Evolutionary conservation across 2,797 vertebrate genomes (phyloP), one percentile per base, ranked within the genome.

Genomic region (Gambusia yucatana): DNA sequence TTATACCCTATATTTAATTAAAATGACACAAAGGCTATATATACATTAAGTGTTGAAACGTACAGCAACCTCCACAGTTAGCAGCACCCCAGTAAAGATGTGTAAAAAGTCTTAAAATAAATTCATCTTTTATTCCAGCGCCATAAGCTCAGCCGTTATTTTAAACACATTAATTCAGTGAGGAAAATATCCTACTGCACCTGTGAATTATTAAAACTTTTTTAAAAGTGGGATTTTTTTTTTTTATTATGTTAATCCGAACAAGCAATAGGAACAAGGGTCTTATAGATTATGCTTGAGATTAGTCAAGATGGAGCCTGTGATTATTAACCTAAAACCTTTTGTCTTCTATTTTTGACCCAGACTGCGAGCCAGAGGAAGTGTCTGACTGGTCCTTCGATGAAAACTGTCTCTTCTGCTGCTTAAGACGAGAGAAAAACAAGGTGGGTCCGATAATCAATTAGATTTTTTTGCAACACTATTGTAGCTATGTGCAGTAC

Each of bases 381-480:
- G 95, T 98, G 96, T 98, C 97, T 90, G 97, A 98, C 96, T 98
- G 97, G 97, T 98, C 96, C 94, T 97, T 97, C 91, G 96, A 98
- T 96, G 97, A 98, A 94, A 98, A 97, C 96, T 98, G 97, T 97
- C 96, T 98, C 90, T 98, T 98, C 95, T 98, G 97, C 97, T 98
- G 97, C 95, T 95, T 97, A 89, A 97, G 97, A 97, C 96, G 96
- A 89, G 96, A 98, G 93, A 97, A 96, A 96, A 95, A 97, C 89
- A 98, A 98, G 97, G 97, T 98, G 96, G 94, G 84, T 77, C 2
- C 25, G 14, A 4, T 25, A 39, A 69, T 43, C 39, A 43, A 5
- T 11, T 69, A 0, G 41, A 2, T 25, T n/a, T 43, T 61, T 16
- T 61, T 59, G n/a, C 22, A n/a, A 39, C 36, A 25, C 17, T 36